Evolutionary conservation across 2,113 vertebrate species (phyloP), one percentile per base, ranked within the genome.

Genomic region (Morone chrysops): DNA sequence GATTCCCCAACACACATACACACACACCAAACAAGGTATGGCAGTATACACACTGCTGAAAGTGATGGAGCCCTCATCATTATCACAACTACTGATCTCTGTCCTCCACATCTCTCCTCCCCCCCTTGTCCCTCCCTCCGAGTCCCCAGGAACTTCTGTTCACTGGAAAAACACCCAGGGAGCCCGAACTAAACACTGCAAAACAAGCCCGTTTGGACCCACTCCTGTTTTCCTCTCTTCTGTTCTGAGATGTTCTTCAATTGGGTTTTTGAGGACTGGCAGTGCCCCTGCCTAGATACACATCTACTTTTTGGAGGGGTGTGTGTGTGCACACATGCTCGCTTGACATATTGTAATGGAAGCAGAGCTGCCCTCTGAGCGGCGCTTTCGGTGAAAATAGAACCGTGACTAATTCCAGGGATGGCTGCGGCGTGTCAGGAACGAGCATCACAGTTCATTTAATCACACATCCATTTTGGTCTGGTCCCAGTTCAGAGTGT

Each of bases 401-500:
- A 89, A 84, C 79, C 45, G 53, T 88, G 89, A 89, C 82, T 80
- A 79, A 92, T 76, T 87, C 85, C 77, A 82, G 78, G n/a, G 77
- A 89, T 87, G 87, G 81, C 84, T 89, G 83, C 50, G 83, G 89
- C 17, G 20, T 83, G 84, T 93, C 80, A 85, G 76, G 73, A 90
- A 81, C 59, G 41, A 87, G 83, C 77, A 80, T 89, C 87, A 77
- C 88, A 90, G 84, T 79, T 91, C 81, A 92, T 89, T 90, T 90
- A 89, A 85, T 90, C 84, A 81, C 75, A 90, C 75, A 87, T 89
- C 73, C 79, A 89, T 86, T 87, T 85, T 84, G 72, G 80, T 89
- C 81, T 85, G 88, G 81, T 92, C 84, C 86, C 80, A 80, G 84
- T 84, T 88, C 87, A 90, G 81, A 93, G 89, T 91, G 81, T 88